Percentiles rank a stretch among this genome's conserved stretches.
These are phyloP conservation scores for Myopa tessellatipennis DNA, from an alignment of 2,888 invertebrate species.

Conservation along the genomic window DNA sequence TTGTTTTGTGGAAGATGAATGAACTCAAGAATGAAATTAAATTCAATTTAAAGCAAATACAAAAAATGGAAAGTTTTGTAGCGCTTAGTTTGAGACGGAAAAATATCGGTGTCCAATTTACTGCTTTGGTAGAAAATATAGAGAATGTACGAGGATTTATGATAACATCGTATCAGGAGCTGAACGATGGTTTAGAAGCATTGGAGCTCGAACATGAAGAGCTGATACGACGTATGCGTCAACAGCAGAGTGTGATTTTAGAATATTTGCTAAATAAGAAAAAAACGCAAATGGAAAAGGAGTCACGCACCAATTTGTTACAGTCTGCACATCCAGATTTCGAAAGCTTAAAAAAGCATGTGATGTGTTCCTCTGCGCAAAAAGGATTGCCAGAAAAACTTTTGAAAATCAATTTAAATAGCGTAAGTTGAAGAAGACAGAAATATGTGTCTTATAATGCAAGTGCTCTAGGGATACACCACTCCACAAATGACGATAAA, in stretches of 20 bases:
- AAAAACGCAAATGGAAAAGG: constrained; percentile 32
- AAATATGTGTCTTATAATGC: background rate
- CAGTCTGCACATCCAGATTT: background rate
- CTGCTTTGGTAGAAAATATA: constrained; percentile 38
- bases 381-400: constrained; percentile 4
- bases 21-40: constrained; percentile 36
- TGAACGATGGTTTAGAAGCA: constrained; percentile 46
- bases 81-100: constrained; percentile 51
- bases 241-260: constrained; percentile 49
- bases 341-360: constrained; percentile 32
- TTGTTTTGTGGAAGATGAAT: constrained; percentile 30
- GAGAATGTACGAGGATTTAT: constrained; percentile 48
- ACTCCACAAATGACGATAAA: constrained; percentile 53
- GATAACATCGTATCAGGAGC: constrained; percentile 44
- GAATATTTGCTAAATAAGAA: constrained; percentile 44
- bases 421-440: background rate
- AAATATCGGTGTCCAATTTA: constrained; percentile 46
- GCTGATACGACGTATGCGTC: constrained; percentile 51
- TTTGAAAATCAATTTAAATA: constrained; percentile 33
- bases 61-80: constrained; percentile 51
- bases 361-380: constrained; percentile 29
- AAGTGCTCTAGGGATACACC: background rate
- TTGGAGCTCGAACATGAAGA: constrained; percentile 46
- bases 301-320: constrained; percentile 33
- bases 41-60: constrained; percentile 38